phyloP scores from a whole-genome alignment of 2,113 vertebrate species.

The Phylloscopus whistleri region DNA sequence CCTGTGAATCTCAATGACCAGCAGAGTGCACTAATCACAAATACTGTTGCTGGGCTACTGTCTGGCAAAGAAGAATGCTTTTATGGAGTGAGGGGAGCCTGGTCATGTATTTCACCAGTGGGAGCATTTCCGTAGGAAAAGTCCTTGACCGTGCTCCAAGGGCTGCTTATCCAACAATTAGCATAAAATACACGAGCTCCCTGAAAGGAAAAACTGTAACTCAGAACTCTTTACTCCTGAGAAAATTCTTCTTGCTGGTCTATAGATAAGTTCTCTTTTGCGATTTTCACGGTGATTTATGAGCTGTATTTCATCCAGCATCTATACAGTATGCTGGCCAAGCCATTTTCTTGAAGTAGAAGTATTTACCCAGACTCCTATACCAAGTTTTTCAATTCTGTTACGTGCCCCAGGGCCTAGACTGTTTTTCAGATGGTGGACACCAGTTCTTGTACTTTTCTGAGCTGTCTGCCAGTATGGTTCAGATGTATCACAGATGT shows the following conservation, averaged over 20 bases:
- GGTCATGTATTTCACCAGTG: neutral
- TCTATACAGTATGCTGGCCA: neutral
- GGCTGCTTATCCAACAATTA: neutral
- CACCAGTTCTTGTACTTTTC: neutral
- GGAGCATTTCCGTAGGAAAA: neutral
- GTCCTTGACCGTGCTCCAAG: neutral
- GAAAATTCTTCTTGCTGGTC: neutral
- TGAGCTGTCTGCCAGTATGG: neutral
- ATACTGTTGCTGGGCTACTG: neutral
- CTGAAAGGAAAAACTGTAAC: neutral
- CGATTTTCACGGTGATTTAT: neutral
- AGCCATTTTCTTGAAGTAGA: neutral
- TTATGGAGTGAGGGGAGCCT: neutral
- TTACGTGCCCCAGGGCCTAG: neutral
- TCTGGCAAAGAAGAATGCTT: neutral
- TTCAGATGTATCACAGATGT: neutral
- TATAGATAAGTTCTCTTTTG: neutral
- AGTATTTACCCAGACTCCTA: neutral
- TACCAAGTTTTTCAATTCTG: neutral
- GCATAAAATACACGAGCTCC: neutral
- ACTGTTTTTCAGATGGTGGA: neutral
- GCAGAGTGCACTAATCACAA: slow-evolving; percentile 43
- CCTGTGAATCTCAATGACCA: neutral
- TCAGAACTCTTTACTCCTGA: neutral
- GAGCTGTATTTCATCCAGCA: neutral